Evolutionary conservation across 1,140 invertebrate genomes (phyloP), one percentile per base, ranked within the genome.

Genomic region (Panagrolaimus sp.): DNA sequence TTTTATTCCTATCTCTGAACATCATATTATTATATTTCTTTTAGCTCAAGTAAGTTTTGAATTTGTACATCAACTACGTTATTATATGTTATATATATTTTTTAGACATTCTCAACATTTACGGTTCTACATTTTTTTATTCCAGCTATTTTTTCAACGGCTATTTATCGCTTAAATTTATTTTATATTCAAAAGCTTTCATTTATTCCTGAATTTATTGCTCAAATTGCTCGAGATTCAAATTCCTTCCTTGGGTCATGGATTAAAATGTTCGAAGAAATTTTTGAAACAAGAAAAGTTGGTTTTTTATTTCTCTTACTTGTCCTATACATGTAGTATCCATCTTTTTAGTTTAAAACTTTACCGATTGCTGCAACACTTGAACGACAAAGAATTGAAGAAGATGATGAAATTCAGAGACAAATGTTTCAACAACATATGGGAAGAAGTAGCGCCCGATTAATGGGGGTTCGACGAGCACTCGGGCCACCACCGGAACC

Each of bases 11-110:
- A 27, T 27, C n/a, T 9, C 20, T 57, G 51, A 57, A 2, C 51
- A 57, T 16, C 51, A 57, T 16, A 20, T 57, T 57, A 57, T 57
- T 57, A 13, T 57, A 27, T 16, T 57, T 20, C 51, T 57, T 20
- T 57, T 57, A 27, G 51, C 27, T 1, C 51, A 57, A 16, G 51
- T 57, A 9, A 13, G 9, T 20, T 25, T 0, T 51, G n/a, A n/a
- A 20, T 51, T 51, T 16, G 2, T 25, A 51, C 4, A 8, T 20
- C 0, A 11, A 16, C 25, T 51, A 51, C 31, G 7, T 2, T 38
- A 51, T 51, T 2, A 14, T n/a, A 57, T 23, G 11, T 57, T 57
- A 5, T 25, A 27, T 13, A 57, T 16, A 16, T 57, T 27, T 57
- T 57, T 20, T 25, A 27, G 20, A 57, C 51, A 16, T 57, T 27